Evolutionary conservation across 2,888 invertebrate species (phyloP).

Genomic region (Tipula vernalis): DNA sequence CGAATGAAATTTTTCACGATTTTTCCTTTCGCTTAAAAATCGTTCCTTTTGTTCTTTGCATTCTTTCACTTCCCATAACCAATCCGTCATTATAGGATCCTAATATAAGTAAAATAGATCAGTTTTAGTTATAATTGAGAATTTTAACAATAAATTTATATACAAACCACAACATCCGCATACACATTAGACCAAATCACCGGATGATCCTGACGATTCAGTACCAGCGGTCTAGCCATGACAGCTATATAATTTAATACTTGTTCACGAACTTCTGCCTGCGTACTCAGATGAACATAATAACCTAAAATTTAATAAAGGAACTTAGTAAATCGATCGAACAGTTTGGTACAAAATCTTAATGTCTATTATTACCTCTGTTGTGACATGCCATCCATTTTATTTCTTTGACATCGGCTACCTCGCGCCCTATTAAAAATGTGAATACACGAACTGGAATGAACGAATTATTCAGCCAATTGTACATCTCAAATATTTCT

Average conservation of each 20-base stretch:
- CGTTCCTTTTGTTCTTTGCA: constrained; percentile 66
- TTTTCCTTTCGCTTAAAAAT: constrained; percentile 48
- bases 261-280: constrained; percentile 95
- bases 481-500: constrained; percentile 82
- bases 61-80: constrained; percentile 77
- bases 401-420: constrained; percentile 83
- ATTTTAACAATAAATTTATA: not conserved
- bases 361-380: constrained; percentile 32
- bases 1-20: constrained; percentile 41
- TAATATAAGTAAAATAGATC: constrained; percentile 21
- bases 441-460: constrained; percentile 93
- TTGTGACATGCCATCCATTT: constrained; percentile 99
- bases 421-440: constrained; percentile 91
- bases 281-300: constrained; percentile 90
- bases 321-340: not conserved
- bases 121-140: not conserved
- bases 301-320: constrained; percentile 44
- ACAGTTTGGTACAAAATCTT: not conserved
- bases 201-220: constrained; percentile 70
- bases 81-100: constrained; percentile 85
- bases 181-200: constrained; percentile 97
- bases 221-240: constrained; percentile 88
- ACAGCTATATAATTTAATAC: constrained; percentile 94
- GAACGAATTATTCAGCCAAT: constrained; percentile 60
- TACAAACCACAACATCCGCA: constrained; percentile 71